Conservation (phyloP, 2,888 invertebrate species). For the Tetranychus truncatus region DNA sequence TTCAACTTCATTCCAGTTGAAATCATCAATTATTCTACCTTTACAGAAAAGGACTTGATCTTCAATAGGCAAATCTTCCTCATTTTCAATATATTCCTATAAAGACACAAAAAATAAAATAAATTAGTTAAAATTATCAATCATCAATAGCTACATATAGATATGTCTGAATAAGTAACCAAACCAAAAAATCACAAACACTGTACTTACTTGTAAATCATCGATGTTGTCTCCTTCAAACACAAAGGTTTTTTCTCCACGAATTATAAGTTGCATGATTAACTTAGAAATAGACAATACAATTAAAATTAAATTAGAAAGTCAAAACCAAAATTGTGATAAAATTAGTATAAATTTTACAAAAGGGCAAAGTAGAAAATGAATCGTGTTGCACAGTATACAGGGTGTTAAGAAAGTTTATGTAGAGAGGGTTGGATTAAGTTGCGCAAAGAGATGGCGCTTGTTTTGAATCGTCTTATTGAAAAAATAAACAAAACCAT, state of each 20-base stretch:
- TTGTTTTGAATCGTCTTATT: no score
- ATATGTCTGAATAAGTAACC: no score
- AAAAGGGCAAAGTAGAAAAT: no score
- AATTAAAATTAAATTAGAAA: not conserved
- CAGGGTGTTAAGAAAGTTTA: no score
- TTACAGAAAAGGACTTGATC: slow-evolving; percentile 46
- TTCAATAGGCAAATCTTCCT: slow-evolving; percentile 31
- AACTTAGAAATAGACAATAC: not conserved
- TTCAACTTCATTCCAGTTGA: slow-evolving; percentile 43
- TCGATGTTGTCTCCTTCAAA: slow-evolving; percentile 48
- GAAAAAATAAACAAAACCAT: no score
- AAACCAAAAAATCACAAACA: not conserved
- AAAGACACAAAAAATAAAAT: slow-evolving; percentile 11
- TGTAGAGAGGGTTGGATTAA: no score
- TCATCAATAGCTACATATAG: not conserved
- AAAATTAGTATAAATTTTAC: no score
- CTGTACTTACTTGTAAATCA: slow-evolving; percentile 49
- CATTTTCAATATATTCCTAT: slow-evolving; percentile 30
- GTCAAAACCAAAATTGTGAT: no score
- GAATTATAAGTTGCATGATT: slow-evolving; percentile 58
- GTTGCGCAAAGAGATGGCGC: no score
- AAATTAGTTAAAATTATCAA: not conserved
- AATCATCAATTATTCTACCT: slow-evolving; percentile 53
- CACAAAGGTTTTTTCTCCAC: slow-evolving; percentile 54
- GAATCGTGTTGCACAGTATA: no score